Evolutionary conservation across 2,888 invertebrate genomes (phyloP), one percentile per base, ranked within the genome.

Genomic region (Carcina quercana): DNA sequence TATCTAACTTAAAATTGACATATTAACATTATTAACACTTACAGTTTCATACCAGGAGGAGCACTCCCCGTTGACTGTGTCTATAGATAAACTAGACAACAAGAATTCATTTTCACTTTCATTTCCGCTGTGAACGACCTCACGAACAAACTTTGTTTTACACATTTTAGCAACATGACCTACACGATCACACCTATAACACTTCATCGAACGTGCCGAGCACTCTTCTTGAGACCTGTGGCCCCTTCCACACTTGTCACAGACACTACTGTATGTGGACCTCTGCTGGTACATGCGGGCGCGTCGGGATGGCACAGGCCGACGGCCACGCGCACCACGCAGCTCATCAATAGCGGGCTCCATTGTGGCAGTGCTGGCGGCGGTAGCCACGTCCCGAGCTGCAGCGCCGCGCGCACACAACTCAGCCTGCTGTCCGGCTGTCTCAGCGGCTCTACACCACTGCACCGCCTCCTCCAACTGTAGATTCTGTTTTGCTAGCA

Each of bases 371-470:
- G n/a, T n/a, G n/a, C n/a, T n/a, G n/a, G n/a, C n/a, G n/a, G n/a
- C n/a, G n/a, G n/a, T n/a, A n/a, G n/a, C n/a, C n/a, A n/a, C n/a
- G n/a, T n/a, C n/a, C n/a, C n/a, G n/a, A n/a, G n/a, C n/a, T n/a
- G n/a, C n/a, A n/a, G n/a, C n/a, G n/a, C n/a, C n/a, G n/a, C n/a
- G n/a, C 28, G 13, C 5, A 5, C 13, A 4, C 8, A 21, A 25
- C 8, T 15, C 17, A 13, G 34, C 38, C 17, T 35, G 36, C 20
- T 28, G 14, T 6, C 37, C 27, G 6, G 33, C 37, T 7, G 14
- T 13, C 13, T 35, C 40, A 3, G 37, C 37, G 1, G 35, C 37
- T 12, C 31, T 25, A 15, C 35, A 40, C 30, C 30, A 40, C 4
- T 26, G 14, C 15, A 13, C 25, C 14, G 40, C 40, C n/a, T 40